These are phyloP conservation scores for Sebastes cheni DNA, from an alignment of 2,797 vertebrate species.

Conservation along the genomic window DNA sequence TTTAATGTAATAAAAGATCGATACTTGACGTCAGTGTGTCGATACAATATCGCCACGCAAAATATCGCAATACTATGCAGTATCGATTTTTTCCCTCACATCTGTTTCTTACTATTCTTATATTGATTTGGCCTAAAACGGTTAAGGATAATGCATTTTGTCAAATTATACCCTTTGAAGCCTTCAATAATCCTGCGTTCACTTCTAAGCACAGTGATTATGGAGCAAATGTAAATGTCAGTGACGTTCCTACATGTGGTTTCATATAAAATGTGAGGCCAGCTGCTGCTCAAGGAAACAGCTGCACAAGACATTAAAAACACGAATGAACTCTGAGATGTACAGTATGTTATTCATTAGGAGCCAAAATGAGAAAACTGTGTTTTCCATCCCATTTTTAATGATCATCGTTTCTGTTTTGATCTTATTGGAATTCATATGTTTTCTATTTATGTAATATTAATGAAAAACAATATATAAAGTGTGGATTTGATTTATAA, in stretches of 20 bases:
- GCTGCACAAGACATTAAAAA: slow-evolving; percentile 34
- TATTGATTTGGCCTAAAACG: neutral
- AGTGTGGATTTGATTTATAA: neutral
- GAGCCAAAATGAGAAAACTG: neutral
- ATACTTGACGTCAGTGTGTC: too few relatives aligned
- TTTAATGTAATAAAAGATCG: too few relatives aligned
- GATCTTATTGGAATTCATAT: neutral
- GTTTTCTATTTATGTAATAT: slow-evolving; percentile 6
- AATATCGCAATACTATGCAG: too few relatives aligned
- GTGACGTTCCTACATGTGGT: neutral
- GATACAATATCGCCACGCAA: too few relatives aligned
- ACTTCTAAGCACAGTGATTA: neutral
- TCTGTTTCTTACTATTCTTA: neutral
- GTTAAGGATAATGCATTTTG: neutral
- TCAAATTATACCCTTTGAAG: neutral
- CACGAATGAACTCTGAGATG: neutral
- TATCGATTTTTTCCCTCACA: too few relatives aligned
- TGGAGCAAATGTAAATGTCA: slow-evolving; percentile 16
- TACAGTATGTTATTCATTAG: slow-evolving; percentile 12
- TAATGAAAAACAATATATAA: neutral
- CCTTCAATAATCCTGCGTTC: neutral
- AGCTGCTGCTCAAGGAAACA: slow-evolving; percentile 38
- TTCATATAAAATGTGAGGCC: slow-evolving; percentile 12
- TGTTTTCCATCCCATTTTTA: neutral
- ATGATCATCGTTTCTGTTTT: neutral